Percentiles rank a stretch among this genome's conserved stretches.
phyloP scores from a whole-genome alignment of 2,113 vertebrate species.

The Charadrius vociferus region DNA sequence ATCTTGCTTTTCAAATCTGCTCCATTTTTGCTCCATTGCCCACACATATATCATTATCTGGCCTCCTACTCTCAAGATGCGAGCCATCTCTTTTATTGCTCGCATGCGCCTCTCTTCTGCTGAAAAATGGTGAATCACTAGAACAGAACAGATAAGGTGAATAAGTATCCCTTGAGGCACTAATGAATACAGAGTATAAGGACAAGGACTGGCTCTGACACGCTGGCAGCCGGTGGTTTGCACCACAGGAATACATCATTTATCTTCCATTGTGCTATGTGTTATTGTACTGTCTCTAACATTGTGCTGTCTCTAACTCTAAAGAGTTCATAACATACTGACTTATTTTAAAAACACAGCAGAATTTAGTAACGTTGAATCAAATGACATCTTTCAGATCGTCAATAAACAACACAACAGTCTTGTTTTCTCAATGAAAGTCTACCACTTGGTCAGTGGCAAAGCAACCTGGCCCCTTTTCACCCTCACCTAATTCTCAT shows the following conservation, averaged over 20 bases:
- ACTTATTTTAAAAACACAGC: neutral
- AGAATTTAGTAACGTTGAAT: neutral
- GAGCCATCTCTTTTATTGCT: constrained; percentile 83
- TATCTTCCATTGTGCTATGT: neutral
- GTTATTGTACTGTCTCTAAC: neutral
- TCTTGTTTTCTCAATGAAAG: neutral
- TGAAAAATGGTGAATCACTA: constrained; percentile 83
- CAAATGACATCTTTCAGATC: neutral
- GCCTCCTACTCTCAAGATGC: constrained; percentile 78
- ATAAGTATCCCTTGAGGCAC: neutral
- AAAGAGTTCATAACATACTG: neutral
- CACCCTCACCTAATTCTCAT: neutral
- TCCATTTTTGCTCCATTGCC: constrained; percentile 85
- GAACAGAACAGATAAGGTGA: constrained; percentile 25
- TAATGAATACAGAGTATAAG: constrained; percentile 25
- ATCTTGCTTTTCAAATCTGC: constrained; percentile 85
- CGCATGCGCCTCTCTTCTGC: constrained; percentile 71
- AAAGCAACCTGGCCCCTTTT: neutral
- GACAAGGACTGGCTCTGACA: neutral
- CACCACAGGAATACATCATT: constrained; percentile 8
- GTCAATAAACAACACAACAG: neutral
- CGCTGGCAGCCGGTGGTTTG: neutral
- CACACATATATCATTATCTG: constrained; percentile 88
- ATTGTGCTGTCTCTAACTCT: neutral
- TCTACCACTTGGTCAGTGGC: neutral